Evolutionary conservation across 2,113 vertebrate genomes (phyloP), one percentile per base, ranked within the genome.

Genomic region (Calidris pygmaea): DNA sequence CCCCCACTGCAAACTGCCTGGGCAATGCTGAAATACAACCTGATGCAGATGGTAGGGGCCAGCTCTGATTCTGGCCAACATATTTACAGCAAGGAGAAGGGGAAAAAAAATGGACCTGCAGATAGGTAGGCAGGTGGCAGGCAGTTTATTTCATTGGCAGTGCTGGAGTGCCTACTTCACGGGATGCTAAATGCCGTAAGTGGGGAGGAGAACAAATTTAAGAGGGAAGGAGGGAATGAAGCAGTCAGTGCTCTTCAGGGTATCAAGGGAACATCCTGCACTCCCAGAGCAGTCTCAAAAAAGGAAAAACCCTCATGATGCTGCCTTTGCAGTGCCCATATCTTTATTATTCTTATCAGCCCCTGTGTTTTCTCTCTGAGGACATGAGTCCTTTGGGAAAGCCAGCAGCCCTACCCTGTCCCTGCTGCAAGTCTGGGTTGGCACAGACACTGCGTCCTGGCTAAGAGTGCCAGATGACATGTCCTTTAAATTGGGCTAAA

Each of bases 121-220:
- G 85, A 80, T 58, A 96, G 90, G 93, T 93, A 96, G 78, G 93
- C 94, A 97, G 95, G 96, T 96, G 95, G 95, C 82, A 83, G 95
- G 85, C 93, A 90, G 87, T 95, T 96, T 95, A 94, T 96, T 95
- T 96, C 20, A 0, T 21, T 95, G 93, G 92, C 93, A 90, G 59
- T 77, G 50, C 71, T 91, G 71, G 87, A 97, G 92, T 93, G 71
- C 82, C 96, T 90, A 94, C 95, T 97, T 97, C 93, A 93, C 1
- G 1, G 89, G 95, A 91, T 96, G 71, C 89, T 96, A 96, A 96
- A 94, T 90, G 91, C 74, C 67, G 35, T 96, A 94, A 96, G 82
- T 71, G 75, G 82, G 37, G 78, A 96, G 32, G 8, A 95, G 85
- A 96, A 88, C 85, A 96, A 93, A 95, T 93, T 94, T 94, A 95